Conservation (phyloP, 37 sponge, comb jelly and placozoan genomes). For the Beroe forskalii region DNA sequence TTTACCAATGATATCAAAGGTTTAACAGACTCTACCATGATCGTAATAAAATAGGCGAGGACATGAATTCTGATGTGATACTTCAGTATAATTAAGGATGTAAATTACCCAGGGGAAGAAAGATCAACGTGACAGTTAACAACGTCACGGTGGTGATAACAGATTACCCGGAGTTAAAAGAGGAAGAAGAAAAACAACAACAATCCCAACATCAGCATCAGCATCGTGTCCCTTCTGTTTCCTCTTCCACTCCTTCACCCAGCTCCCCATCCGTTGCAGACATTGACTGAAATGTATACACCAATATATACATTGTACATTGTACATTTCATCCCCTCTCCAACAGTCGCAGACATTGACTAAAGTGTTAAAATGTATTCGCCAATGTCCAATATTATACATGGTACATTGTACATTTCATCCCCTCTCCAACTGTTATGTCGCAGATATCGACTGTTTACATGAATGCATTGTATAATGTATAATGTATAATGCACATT, state of each 20-base stretch:
- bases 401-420: neutral
- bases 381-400: no score
- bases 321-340: slow-evolving; percentile 52
- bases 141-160: slow-evolving; percentile 59
- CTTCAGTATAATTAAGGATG: no score
- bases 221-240: neutral
- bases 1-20: no score
- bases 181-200: neutral
- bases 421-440: slow-evolving; percentile 66
- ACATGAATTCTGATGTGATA: no score
- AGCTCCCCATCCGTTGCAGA: slow-evolving; percentile 67
- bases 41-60: no score
- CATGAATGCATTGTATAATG: neutral
- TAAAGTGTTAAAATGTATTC: neutral
- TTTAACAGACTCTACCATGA: no score
- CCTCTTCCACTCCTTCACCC: slow-evolving; percentile 20
- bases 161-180: slow-evolving; percentile 29
- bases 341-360: neutral
- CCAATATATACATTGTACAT: neutral
- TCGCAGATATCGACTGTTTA: neutral
- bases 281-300: neutral
- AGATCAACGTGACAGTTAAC: slow-evolving; percentile 3
- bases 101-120: slow-evolving; percentile 30
- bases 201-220: neutral
- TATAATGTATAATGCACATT: no score